Evolutionary conservation across 2,113 vertebrate species (phyloP), one percentile per base, ranked within the genome.

Genomic region (Pseudonaja textilis): DNA sequence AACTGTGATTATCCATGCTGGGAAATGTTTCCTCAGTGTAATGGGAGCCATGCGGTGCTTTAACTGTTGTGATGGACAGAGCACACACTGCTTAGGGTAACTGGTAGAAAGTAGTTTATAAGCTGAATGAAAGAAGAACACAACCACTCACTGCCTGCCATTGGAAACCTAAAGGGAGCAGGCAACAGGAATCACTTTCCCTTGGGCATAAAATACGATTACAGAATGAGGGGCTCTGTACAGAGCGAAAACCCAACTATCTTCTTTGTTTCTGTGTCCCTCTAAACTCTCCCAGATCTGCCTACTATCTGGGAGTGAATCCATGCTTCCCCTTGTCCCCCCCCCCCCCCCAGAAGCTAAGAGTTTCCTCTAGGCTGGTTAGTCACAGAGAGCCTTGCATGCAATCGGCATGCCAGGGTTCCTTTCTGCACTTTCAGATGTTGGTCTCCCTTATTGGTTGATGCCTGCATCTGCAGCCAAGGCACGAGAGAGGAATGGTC

Each of bases 401-500:
- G 12, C 56, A 90, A n/a, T 22, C 9, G 8, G 85, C 87, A 93
- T 93, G 69, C 93, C 91, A n/a, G 87, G 94, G 91, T 5, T 81
- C 93, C 95, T 0, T 0, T 55, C 92, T 0, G 52, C 89, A 3
- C 94, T 93, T 90, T 87, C 90, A 10, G 96, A 74, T 86, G 94
- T 95, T 59, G 94, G 87, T 94, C 94, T 94, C 92, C 95, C 94
- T 95, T 95, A 96, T 95, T 96, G 96, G 95, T 94, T 96, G 95
- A 92, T 95, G 89, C 93, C 93, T 54, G 93, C 94, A 88, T 85
- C 97, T 91, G 94, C 96, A 96, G 92, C 91, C 92, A 50, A 34
- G 90, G 85, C 90, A 92, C 64, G 55, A 90, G 0, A 94, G 39
- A 95, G 94, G 92, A 94, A 95, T 69, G 0, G 93, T 97, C 95